These are phyloP conservation scores for Dysmachus trigonus DNA, from an alignment of 2,888 invertebrate species.

Conservation along the genomic window DNA sequence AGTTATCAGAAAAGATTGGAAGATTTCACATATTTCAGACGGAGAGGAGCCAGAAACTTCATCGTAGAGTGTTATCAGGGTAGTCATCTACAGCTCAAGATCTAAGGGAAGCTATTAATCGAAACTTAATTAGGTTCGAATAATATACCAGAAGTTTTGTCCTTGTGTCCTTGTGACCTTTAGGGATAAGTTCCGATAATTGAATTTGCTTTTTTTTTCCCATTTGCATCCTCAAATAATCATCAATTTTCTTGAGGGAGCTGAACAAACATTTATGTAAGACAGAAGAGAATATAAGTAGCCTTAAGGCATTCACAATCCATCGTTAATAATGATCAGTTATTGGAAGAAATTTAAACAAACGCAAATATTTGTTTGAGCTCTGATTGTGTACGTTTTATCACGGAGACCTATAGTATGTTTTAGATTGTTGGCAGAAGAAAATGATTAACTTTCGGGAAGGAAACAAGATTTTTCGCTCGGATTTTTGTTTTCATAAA, in stretches of 20 bases:
- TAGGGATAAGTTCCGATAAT: neutral
- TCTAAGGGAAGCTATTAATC: neutral
- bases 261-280: neutral
- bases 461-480: neutral
- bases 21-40: neutral
- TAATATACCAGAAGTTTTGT: neutral
- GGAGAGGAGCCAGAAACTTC: neutral
- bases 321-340: neutral
- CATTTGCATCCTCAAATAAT: neutral
- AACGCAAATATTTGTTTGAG: neutral
- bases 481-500: neutral
- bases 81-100: neutral
- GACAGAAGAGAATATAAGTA: neutral
- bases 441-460: neutral
- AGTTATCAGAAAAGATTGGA: neutral
- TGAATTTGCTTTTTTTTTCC: neutral
- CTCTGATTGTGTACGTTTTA: neutral
- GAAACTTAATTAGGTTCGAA: neutral
- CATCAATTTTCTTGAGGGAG: neutral
- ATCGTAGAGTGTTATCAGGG: neutral
- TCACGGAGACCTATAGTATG: neutral
- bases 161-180: neutral
- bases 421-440: neutral
- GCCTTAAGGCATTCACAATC: neutral
- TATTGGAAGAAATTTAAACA: neutral